These are phyloP conservation scores for Chrysemys picta DNA, from an alignment of 2,113 vertebrate species.

Conservation along the genomic window DNA sequence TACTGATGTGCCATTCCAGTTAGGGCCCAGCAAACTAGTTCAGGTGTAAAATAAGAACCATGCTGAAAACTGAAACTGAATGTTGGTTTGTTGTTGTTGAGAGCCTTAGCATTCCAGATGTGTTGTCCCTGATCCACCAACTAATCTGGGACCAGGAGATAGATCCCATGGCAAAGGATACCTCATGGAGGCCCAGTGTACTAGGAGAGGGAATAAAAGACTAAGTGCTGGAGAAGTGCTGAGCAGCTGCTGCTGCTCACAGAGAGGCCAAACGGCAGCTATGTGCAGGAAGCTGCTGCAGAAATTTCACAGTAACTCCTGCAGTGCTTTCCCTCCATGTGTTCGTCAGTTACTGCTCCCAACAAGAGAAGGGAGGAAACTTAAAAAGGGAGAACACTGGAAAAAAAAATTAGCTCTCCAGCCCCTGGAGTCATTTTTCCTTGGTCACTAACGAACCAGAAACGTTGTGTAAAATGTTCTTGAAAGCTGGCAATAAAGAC, in stretches of 20 bases:
- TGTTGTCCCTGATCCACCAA: neutral
- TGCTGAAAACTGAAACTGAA: neutral
- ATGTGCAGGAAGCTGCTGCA: neutral
- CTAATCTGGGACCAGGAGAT: neutral
- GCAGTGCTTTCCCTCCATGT: neutral
- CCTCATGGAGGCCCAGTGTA: slow-evolving; percentile 21
- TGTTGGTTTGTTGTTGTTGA: neutral
- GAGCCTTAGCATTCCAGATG: neutral
- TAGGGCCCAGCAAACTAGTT: neutral
- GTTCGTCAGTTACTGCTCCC: neutral
- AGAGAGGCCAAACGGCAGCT: neutral
- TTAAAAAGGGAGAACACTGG: neutral
- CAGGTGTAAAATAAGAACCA: neutral
- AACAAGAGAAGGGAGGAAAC: neutral
- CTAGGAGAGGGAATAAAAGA: neutral
- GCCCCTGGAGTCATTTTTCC: slow-evolving; percentile 8
- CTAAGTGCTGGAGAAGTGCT: neutral
- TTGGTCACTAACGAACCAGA: slow-evolving; percentile 59
- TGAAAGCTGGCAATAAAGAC: neutral
- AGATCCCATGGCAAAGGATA: neutral
- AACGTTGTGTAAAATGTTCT: slow-evolving; percentile 30
- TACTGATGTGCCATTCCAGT: neutral
- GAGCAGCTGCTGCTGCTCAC: neutral
- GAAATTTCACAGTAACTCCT: neutral
- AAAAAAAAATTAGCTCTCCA: neutral